Evolutionary conservation across 2,113 vertebrate species (phyloP), one percentile per base, ranked within the genome.

Genomic region (Tautogolabrus adspersus): DNA sequence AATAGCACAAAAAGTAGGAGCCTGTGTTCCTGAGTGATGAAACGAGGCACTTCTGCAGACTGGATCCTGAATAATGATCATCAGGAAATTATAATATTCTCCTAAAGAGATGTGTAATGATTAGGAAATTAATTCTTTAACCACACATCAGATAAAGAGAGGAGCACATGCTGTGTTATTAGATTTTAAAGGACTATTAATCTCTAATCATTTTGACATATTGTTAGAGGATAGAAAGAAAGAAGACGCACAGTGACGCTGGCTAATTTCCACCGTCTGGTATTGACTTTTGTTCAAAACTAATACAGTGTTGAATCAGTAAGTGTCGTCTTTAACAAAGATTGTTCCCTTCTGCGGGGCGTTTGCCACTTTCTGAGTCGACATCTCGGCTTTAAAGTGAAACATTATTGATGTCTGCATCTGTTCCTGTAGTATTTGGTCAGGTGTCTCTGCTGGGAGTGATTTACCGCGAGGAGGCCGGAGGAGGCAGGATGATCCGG

Each of bases 61-160:
- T 52, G 26, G 49, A 74, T 72, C 19, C 26, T 61, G 63, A 74
- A 66, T 72, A 62, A 85, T 68, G 73, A 86, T 59, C 74, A 66
- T 78, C 79, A 83, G 79, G 83, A 84, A 83, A 87, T 81, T 75
- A 66, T 75, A 3, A 64, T 71, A 73, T 79, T 79, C 61, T 49
- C 26, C 70, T 9, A 44, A 66, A 69, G 54, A 85, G 77, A 88
- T 65, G 62, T 57, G 23, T 1, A 37, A 22, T 38, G 54, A 77
- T 82, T 82, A 75, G 40, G 54, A 80, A 77, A 78, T 81, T n/a
- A 79, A 77, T 68, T 77, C 66, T 69, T 79, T 69, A 67, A 69
- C 37, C 77, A 61, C 77, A 70, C 59, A 84, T 85, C 84, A 74
- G 77, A 87, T 77, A 64, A 60, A 30, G 64, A 19, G 51, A 68